Conservation (phyloP, 2,113 vertebrate genomes). For the Neodontobutis hainanensis region DNA sequence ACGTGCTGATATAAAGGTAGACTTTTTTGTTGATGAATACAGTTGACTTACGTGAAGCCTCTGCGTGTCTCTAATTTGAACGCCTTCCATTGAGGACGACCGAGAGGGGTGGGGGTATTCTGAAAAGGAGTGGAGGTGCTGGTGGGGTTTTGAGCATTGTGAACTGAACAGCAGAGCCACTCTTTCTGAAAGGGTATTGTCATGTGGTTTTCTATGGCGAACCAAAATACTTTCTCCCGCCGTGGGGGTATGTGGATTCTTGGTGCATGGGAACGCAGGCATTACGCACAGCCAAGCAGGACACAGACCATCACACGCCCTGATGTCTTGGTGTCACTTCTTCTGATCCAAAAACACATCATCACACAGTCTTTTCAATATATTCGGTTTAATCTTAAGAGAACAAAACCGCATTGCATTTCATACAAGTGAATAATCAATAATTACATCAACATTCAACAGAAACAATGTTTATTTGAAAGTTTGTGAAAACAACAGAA, state of each 20-base stretch:
- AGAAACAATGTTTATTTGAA: slow-evolving; percentile 54
- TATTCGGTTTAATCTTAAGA: slow-evolving; percentile 72
- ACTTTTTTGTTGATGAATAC: slow-evolving; percentile 31
- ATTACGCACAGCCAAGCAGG: slow-evolving; percentile 32
- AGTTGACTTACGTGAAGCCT: slow-evolving; percentile 62
- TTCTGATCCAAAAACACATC: slow-evolving; percentile 53
- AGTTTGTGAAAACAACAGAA: slow-evolving; percentile 37
- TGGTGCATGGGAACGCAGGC: slow-evolving; percentile 52
- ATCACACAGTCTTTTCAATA: slow-evolving; percentile 47
- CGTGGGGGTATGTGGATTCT: slow-evolving; percentile 64
- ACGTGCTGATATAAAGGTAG: slow-evolving; percentile 19
- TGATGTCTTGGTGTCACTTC: neutral
- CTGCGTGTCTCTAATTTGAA: slow-evolving; percentile 55
- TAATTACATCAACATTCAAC: slow-evolving; percentile 57
- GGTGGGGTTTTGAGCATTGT: slow-evolving; percentile 62
- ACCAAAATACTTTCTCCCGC: slow-evolving; percentile 76
- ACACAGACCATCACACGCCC: neutral
- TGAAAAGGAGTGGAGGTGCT: slow-evolving; percentile 21
- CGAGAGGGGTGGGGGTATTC: slow-evolving; percentile 29
- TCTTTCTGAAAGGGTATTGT: slow-evolving; percentile 77
- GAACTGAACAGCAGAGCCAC: slow-evolving; percentile 71
- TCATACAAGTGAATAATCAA: slow-evolving; percentile 61
- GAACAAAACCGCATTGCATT: slow-evolving; percentile 67
- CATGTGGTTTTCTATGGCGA: slow-evolving; percentile 78
- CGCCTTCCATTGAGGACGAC: slow-evolving; percentile 56